Evolutionary conservation across 2,888 invertebrate species (phyloP), one percentile per base, ranked within the genome.

Genomic region (Campoplex capitator): DNA sequence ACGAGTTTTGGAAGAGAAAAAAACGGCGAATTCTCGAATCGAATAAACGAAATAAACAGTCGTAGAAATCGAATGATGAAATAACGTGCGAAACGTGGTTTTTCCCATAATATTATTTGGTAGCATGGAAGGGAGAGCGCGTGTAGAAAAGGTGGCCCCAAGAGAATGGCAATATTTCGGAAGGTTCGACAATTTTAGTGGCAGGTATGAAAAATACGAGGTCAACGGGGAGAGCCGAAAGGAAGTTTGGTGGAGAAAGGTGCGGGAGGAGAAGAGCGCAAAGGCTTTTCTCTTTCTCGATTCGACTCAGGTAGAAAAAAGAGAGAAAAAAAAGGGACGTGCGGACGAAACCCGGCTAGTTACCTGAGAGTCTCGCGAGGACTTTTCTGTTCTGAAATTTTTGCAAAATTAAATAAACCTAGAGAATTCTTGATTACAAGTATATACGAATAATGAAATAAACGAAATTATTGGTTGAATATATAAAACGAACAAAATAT

Each of bases 181-280:
- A 70, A 45, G 42, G 70, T 70, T 45, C 45, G 70, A 77, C 35
- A 35, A 54, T 38, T 35, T 51, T 54, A 4, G 32, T 51, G 65
- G 76, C 76, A 67, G 76, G 76, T 65, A 77, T 65, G 76, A 77
- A 65, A 65, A 65, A 67, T 62, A 76, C 62, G 62, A 65, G 76
- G 76, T 58, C 76, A 23, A 45, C 45, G 3, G 18, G 13, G 62
- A 58, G 16, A 18, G 71, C 28, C 48, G 71, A 71, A 45, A 28
- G 28, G 45, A 71, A 71, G 18, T 71, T 71, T 28, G 28, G 48
- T 32, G 16, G 23, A 48, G 28, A 51, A 45, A 51, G 71, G 48
- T 71, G 71, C 28, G 48, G 28, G 51, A 71, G 28, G 32, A 32
- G 9, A 51, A 51, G 71, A 71, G 51, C 71, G 23, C 23, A 23